Base-by-base conservation (phyloP, 2,888 invertebrate species). In the Xestoiulus laeticollis region DNA sequence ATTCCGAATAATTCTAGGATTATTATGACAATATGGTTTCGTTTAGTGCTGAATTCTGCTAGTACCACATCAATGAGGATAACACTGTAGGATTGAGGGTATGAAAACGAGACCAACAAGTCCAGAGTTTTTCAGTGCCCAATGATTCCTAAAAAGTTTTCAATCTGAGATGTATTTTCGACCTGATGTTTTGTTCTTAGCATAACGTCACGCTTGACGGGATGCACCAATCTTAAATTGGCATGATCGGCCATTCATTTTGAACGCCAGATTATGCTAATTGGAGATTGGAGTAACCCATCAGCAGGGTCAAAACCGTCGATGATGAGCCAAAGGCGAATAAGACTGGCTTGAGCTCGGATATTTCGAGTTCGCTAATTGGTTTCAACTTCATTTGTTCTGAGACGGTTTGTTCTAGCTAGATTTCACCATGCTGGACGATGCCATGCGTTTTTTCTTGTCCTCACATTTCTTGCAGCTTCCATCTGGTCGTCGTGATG, bases 281-380 rank as follows among this genome's bases (percentile, higher is more conserved):
- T 8, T 14, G 78, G 78, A 78, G 78, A 5, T 68, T 78, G 78
- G 78, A 30, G 78, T 14, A 78, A 30, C 30, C 78, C 78, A 14
- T 5, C 78, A 78, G 78, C 30, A 30, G 26, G 78, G 78, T 78
- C 30, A 22, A 14, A 78, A 30, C 78, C 78, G 22, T 22, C 30
- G 14, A 78, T 78, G 78, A 78, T 78, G 78, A 78, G 78, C 78
- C 78, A 78, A 78, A 78, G 78, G 78, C 78, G 78, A 78, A 78
- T 78, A 30, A 78, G 78, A 78, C 78, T 30, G 78, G 30, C 78
- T 59, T 30, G 78, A 78, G 78, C 78, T 78, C 78, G 78, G 14
- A 30, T 0, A 30, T 78, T 68, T 78, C 30, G 78, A 78, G 78
- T 78, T 78, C 78, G 78, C 14, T 8, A 12, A 26, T 1, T 78